Conservation (phyloP, 2,113 vertebrate species). For the Poicephalus meyeri region DNA sequence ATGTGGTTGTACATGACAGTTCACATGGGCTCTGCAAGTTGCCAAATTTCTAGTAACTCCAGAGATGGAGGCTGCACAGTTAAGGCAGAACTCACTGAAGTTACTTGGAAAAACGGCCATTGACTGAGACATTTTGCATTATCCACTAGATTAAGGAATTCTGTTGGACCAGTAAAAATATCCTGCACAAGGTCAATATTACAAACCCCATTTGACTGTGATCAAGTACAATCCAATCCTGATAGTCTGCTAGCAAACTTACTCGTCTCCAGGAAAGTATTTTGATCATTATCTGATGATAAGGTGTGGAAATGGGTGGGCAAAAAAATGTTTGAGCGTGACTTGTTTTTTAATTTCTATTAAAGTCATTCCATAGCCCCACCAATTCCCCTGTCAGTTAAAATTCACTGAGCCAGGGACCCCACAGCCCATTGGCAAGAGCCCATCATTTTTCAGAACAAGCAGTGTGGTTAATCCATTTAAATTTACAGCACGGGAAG, state of each 20-base stretch:
- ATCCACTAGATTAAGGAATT: neutral
- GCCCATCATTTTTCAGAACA: slow-evolving; percentile 46
- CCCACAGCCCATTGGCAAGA: slow-evolving; percentile 47
- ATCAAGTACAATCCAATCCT: neutral
- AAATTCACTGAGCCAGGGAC: slow-evolving; percentile 61
- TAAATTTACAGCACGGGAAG: slow-evolving; percentile 70
- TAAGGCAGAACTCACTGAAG: neutral
- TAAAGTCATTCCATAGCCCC: slow-evolving; percentile 15
- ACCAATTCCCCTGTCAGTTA: slow-evolving; percentile 24
- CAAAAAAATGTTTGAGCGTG: neutral
- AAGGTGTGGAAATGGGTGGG: neutral
- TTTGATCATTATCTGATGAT: slow-evolving; percentile 10
- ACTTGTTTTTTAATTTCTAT: slow-evolving; percentile 50
- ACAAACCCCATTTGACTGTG: neutral
- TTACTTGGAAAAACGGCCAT: neutral
- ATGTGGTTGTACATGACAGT: rapidly evolving
- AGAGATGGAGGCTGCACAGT: neutral
- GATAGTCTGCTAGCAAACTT: neutral
- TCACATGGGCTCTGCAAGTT: rapidly evolving
- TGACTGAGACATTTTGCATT: neutral
- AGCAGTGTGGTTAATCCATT: slow-evolving; percentile 68
- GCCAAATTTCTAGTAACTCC: neutral
- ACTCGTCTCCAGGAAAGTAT: neutral
- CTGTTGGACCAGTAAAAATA: neutral
- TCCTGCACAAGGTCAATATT: neutral